Conservation (phyloP, 2,797 vertebrate genomes). For the Molothrus ater region DNA sequence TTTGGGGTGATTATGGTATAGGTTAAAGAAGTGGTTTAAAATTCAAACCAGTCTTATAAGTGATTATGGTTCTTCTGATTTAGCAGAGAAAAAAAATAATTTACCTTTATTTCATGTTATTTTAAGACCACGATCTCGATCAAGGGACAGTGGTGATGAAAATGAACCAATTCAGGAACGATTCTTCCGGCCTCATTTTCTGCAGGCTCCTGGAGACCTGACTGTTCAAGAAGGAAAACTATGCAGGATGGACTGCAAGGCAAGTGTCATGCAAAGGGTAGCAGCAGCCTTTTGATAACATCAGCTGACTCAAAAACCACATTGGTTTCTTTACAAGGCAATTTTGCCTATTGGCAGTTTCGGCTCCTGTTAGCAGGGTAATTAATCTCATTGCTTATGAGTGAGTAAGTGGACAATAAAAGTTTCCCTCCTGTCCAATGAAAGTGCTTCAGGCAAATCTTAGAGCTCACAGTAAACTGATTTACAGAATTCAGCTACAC, state of each 20-base stretch:
- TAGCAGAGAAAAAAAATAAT: conserved; percentile 7
- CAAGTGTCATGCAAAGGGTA: conserved; percentile 44
- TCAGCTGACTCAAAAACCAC: neutral
- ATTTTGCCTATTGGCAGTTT: neutral
- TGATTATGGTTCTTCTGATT: neutral
- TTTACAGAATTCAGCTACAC: neutral
- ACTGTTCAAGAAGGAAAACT: conserved; percentile 96
- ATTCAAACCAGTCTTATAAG: neutral
- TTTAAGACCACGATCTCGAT: conserved; percentile 92
- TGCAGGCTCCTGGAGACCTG: conserved; percentile 97
- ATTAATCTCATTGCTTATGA: neutral
- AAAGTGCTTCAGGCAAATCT: neutral
- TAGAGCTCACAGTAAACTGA: neutral
- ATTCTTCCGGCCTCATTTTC: conserved; percentile 98
- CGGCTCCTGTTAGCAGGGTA: neutral
- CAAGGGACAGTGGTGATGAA: conserved; percentile 96
- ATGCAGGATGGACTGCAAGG: conserved; percentile 99
- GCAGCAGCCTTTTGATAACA: neutral
- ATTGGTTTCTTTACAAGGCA: neutral
- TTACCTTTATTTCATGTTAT: conserved; percentile 50
- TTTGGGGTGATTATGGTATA: neutral
- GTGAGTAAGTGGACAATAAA: neutral
- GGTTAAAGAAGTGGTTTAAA: neutral
- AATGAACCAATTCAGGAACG: conserved; percentile 97
- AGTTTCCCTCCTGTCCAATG: neutral